Conservation (phyloP, 2,797 vertebrate species). For the Falco concolor region DNA sequence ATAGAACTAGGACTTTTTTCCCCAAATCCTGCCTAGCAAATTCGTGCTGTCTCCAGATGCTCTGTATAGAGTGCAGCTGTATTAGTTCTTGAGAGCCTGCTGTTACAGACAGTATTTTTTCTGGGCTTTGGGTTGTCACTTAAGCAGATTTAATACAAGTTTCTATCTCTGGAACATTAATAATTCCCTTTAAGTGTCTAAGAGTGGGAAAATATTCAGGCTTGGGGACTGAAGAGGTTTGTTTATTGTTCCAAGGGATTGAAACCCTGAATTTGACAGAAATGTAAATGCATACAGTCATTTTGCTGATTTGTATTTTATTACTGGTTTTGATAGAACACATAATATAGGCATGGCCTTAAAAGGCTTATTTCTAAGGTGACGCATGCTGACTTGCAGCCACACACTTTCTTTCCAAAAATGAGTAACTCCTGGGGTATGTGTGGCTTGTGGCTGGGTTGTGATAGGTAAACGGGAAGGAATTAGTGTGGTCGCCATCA, state of each 20-base stretch:
- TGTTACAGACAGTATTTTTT: background rate
- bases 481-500: background rate
- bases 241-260: constrained; percentile 27
- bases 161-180: background rate
- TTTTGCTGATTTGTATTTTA: constrained; percentile 37
- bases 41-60: background rate
- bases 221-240: background rate
- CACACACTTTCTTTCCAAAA: background rate
- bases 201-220: background rate
- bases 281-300: background rate
- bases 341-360: background rate
- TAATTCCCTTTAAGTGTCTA: constrained; percentile 16
- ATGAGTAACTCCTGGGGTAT: background rate
- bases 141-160: background rate
- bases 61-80: background rate
- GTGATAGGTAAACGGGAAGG: background rate
- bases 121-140: background rate
- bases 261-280: background rate
- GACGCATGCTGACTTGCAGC: constrained; percentile 28
- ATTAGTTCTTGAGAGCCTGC: background rate
- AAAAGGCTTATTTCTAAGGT: constrained; percentile 18
- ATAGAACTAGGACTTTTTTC: background rate
- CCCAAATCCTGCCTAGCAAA: background rate
- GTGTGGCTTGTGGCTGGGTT: background rate
- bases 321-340: background rate